A percentile compares a stretch with the other conserved stretches of the same genome.
Conservation (phyloP, 2,797 vertebrate species). For the Ceryle rudis region DNA sequence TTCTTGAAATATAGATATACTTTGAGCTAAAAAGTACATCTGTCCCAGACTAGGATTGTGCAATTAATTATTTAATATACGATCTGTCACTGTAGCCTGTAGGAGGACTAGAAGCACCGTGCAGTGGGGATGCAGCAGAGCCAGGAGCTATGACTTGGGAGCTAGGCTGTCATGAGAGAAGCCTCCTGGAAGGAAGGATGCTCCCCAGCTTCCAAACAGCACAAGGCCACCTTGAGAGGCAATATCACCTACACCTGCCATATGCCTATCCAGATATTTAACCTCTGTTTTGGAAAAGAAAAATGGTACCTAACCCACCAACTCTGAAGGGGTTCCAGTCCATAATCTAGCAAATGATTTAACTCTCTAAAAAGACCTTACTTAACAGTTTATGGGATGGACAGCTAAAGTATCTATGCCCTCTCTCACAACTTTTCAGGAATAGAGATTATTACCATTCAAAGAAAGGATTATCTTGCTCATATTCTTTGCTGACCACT, state of each 20-base stretch:
- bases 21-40: slow-evolving; percentile 1
- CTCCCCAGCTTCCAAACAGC: neutral
- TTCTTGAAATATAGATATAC: neutral
- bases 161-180: neutral
- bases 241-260: neutral
- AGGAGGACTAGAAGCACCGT: neutral
- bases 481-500: neutral
- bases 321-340: neutral
- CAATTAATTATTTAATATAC: slow-evolving; percentile 20
- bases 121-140: neutral
- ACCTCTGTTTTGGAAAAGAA: neutral
- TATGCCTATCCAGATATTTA: neutral
- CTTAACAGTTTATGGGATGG: neutral
- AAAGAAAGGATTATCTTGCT: neutral
- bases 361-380: neutral
- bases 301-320: neutral
- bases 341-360: neutral
- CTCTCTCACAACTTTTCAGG: neutral
- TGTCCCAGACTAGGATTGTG: neutral
- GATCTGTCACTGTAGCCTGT: neutral
- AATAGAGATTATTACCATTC: neutral
- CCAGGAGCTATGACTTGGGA: neutral
- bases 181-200: neutral
- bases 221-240: neutral
- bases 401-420: neutral